A percentile compares a stretch with the other conserved stretches of the same genome.
These are phyloP conservation scores for Crambe crambe DNA, from an alignment of 37 sponge, comb jelly and placozoan species.

Conservation along the genomic window DNA sequence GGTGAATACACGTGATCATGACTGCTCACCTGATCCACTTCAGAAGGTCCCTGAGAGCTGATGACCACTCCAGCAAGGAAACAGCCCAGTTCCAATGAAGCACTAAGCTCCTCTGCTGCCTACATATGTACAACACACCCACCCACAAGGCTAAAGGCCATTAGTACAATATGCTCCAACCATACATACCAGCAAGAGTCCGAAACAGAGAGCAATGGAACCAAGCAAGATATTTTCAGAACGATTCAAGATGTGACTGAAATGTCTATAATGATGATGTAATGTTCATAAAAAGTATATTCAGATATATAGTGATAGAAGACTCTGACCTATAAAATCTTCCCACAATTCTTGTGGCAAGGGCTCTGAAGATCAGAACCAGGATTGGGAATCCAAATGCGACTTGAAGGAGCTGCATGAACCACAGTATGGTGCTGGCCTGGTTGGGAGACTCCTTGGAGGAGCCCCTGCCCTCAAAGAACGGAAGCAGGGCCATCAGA, in stretches of 20 bases:
- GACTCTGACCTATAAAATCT: conserved; percentile 36
- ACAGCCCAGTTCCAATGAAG: conserved; percentile 76
- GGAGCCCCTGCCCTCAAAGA: conserved; percentile 28
- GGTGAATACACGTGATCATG: no score
- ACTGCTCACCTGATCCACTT: conserved; percentile 52
- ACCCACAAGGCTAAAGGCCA: background rate
- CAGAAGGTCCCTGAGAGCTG: conserved; percentile 44
- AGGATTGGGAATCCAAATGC: conserved; percentile 49
- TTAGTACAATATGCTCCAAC: background rate
- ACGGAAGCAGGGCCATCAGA: conserved; percentile 78
- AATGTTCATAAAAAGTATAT: background rate
- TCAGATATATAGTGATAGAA: background rate
- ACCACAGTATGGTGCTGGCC: background rate
- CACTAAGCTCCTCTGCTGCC: conserved; percentile 55
- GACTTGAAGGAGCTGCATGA: conserved; percentile 42
- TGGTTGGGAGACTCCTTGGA: background rate
- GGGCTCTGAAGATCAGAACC: conserved; percentile 25
- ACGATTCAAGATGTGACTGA: conserved; percentile 13
- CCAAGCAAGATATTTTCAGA: conserved; percentile 38
- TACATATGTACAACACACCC: background rate
- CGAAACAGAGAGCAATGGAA: conserved; percentile 45
- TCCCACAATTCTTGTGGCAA: conserved; percentile 27
- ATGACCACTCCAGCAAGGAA: conserved; percentile 81
- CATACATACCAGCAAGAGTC: conserved; percentile 38
- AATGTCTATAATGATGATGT: background rate